phyloP scores from a whole-genome alignment of 2,888 invertebrate species.

The Epistrophella euchroma region DNA sequence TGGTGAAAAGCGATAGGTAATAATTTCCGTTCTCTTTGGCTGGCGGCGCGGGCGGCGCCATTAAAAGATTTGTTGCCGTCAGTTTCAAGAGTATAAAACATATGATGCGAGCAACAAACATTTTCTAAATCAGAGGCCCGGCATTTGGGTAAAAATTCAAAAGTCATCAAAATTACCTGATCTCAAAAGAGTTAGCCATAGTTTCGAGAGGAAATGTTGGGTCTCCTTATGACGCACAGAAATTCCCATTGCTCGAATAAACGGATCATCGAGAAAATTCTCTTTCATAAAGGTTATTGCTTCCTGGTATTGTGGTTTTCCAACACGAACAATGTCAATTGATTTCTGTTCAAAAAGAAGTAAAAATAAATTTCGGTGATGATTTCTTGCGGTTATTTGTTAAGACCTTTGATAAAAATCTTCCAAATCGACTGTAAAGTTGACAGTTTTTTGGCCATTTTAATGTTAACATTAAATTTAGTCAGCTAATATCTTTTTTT shows the following conservation, averaged over 20 bases:
- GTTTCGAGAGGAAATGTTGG: constrained; percentile 42
- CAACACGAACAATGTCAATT: constrained; percentile 41
- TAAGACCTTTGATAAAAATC: neutral
- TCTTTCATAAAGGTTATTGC: constrained; percentile 49
- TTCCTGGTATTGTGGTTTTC: constrained; percentile 30
- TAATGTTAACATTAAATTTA: neutral
- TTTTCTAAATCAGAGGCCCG: no score
- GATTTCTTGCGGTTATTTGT: neutral
- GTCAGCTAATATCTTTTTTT: neutral
- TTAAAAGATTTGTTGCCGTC: neutral
- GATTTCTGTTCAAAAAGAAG: constrained; percentile 4
- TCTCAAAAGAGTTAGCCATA: constrained; percentile 58
- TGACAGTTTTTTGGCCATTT: constrained; percentile 6
- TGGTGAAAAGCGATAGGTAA: neutral
- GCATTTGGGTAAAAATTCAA: no score
- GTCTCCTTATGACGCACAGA: constrained; percentile 42
- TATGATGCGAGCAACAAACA: neutral
- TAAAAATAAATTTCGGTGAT: neutral
- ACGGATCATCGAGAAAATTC: constrained; percentile 55
- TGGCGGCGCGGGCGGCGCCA: neutral
- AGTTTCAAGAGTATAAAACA: no score
- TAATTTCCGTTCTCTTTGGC: neutral
- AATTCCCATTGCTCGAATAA: constrained; percentile 57
- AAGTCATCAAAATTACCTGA: constrained; percentile 31
- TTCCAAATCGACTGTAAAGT: neutral